Evolutionary conservation across 1,140 invertebrate species (phyloP).

Genomic region (Saxidomus purpurata): DNA sequence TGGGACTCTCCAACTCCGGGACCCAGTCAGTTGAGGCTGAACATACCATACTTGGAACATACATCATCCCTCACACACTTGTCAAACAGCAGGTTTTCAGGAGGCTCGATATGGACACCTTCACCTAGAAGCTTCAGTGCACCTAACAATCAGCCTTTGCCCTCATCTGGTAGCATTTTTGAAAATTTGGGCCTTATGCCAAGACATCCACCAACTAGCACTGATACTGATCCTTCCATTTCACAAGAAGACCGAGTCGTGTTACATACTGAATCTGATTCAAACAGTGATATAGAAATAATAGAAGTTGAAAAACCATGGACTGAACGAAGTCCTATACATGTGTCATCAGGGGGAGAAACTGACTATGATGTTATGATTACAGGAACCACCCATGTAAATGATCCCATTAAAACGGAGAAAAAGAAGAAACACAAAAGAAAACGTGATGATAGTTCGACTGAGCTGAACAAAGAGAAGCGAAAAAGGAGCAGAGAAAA

Average conservation of each 20-base stretch:
- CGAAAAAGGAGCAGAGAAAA: constrained; percentile 3
- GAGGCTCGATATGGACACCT: constrained; percentile 2
- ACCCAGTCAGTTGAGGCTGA: constrained; percentile 48
- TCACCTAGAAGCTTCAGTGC: constrained; percentile 34
- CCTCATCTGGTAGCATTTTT: background rate
- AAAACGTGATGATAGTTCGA: background rate
- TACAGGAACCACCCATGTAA: constrained; percentile 30
- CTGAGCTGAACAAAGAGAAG: background rate
- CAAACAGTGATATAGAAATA: constrained; percentile 77
- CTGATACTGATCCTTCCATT: background rate
- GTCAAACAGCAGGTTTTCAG: background rate
- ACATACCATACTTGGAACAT: background rate
- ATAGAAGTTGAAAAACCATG: constrained; percentile 87
- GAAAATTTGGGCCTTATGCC: background rate
- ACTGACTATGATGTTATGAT: constrained; percentile 68
- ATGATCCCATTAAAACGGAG: constrained; percentile 44
- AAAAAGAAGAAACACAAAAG: constrained; percentile 44
- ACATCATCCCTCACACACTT: background rate
- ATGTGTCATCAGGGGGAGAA: constrained; percentile 81
- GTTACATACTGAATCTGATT: constrained; percentile 28
- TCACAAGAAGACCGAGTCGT: background rate
- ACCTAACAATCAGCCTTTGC: background rate
- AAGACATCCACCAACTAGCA: background rate
- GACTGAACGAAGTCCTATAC: constrained; percentile 87
- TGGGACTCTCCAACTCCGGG: constrained; percentile 82